Conservation (phyloP, 30 jellyfish, hydroid and myxozoan genomes). For the Phacellophora camtschatica region DNA sequence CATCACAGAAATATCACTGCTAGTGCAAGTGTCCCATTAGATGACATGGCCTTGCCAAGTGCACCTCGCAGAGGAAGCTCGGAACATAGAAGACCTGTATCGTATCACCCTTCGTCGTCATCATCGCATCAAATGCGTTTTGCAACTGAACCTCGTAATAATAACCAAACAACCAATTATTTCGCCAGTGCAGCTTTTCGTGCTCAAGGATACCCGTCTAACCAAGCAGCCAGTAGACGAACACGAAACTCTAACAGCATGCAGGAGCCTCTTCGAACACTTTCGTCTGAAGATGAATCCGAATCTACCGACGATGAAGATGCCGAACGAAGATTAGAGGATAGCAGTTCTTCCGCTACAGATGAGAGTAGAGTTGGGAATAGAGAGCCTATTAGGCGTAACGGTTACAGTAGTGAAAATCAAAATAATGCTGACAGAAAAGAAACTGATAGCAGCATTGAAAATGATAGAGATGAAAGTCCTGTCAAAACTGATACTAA, state of each 20-base stretch:
- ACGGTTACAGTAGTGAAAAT: too few species aligned
- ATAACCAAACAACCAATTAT: conserved; percentile 36
- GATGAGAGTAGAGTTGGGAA: not conserved
- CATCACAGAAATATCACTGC: not conserved
- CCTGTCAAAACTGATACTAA: not conserved
- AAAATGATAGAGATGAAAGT: not conserved
- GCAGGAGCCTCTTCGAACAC: conserved; percentile 7
- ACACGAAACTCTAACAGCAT: conserved; percentile 24
- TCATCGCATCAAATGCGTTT: conserved; percentile 33
- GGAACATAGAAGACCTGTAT: conserved; percentile 37
- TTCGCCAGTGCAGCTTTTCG: conserved; percentile 72
- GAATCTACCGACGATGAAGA: conserved; percentile 35
- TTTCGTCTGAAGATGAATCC: conserved; percentile 66
- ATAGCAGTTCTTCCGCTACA: not conserved
- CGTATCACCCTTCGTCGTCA: conserved; percentile 67
- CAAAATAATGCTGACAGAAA: not conserved
- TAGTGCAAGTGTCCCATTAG: conserved; percentile 45
- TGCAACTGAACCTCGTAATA: conserved; percentile 54
- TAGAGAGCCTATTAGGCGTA: not conserved
- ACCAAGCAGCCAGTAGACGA: not conserved
- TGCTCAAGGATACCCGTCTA: conserved; percentile 44
- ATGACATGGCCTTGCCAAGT: conserved; percentile 63
- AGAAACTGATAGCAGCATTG: not conserved
- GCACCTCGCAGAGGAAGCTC: conserved; percentile 8
- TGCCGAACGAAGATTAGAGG: not conserved